Conservation (phyloP, 2,888 invertebrate species). For the Thera obeliscata region DNA sequence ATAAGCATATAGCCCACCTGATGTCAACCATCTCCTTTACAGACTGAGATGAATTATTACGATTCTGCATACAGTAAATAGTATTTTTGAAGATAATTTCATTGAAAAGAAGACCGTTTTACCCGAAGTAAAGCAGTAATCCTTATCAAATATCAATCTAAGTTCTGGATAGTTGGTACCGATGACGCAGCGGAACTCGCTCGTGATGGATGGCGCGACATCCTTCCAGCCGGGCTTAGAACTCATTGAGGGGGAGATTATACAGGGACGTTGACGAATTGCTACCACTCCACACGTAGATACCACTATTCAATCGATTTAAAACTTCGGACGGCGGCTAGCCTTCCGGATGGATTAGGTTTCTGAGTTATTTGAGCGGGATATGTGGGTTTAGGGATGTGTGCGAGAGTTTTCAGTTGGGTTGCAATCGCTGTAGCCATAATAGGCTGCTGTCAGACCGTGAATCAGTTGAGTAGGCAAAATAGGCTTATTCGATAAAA, state of each 20-base stretch:
- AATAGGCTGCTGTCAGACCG: no score
- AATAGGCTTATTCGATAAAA: no score
- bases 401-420: not conserved
- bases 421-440: no score
- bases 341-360: slow-evolving; percentile 40
- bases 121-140: slow-evolving; percentile 10
- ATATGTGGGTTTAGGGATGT: not conserved
- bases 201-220: slow-evolving; percentile 77
- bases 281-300: slow-evolving; percentile 71
- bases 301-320: slow-evolving; percentile 77
- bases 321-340: slow-evolving; percentile 57
- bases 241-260: slow-evolving; percentile 80
- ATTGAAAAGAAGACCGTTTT: no score
- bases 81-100: no score
- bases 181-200: slow-evolving; percentile 64
- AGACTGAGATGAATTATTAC: no score
- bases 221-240: slow-evolving; percentile 70
- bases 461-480: no score
- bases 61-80: no score
- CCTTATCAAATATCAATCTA: slow-evolving; percentile 30
- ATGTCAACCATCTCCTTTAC: no score
- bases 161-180: slow-evolving; percentile 33
- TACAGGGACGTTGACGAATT: slow-evolving; percentile 80
- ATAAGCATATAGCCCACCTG: no score
- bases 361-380: slow-evolving; percentile 32